Evolutionary conservation across 2,797 vertebrate species (phyloP).

Genomic region (Cyprinodon diabolis): DNA sequence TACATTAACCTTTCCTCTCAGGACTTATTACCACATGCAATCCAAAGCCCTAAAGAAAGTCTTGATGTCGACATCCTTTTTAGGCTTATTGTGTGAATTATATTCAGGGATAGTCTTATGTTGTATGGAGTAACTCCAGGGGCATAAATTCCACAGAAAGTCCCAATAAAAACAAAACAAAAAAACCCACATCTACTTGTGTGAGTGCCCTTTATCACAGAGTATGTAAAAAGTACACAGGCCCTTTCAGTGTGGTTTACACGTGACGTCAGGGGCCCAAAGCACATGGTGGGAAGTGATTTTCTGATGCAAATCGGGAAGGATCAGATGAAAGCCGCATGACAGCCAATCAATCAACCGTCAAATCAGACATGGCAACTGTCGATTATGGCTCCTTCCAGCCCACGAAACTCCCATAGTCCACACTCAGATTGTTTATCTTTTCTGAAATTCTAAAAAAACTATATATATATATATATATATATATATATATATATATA

Average conservation of each 20-base stretch:
- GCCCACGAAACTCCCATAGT: constrained; percentile 84
- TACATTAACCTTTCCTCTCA: not conserved
- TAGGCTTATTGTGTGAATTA: not conserved
- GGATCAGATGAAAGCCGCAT: constrained; percentile 84
- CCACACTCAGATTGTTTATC: constrained; percentile 73
- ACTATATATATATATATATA: not conserved
- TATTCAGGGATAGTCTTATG: not conserved
- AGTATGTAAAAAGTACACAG: constrained; percentile 66
- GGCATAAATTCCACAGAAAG: not conserved
- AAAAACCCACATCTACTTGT: not conserved
- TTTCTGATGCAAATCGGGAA: constrained; percentile 97
- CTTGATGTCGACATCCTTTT: not conserved
- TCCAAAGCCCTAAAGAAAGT: not conserved
- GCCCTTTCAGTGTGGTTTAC: constrained; percentile 76
- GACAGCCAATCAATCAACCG: constrained; percentile 96
- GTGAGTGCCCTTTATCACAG: not conserved
- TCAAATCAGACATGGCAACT: constrained; percentile 95
- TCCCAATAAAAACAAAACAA: not conserved
- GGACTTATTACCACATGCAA: not conserved
- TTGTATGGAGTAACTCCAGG: not conserved
- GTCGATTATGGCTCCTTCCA: constrained; percentile 90
- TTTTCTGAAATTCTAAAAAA: constrained; percentile 39
- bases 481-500: no score
- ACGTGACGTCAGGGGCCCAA: constrained; percentile 77
- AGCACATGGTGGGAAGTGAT: constrained; percentile 88